Base-by-base conservation (phyloP, 2,888 invertebrate species). In the Coleophora flavipennella region DNA sequence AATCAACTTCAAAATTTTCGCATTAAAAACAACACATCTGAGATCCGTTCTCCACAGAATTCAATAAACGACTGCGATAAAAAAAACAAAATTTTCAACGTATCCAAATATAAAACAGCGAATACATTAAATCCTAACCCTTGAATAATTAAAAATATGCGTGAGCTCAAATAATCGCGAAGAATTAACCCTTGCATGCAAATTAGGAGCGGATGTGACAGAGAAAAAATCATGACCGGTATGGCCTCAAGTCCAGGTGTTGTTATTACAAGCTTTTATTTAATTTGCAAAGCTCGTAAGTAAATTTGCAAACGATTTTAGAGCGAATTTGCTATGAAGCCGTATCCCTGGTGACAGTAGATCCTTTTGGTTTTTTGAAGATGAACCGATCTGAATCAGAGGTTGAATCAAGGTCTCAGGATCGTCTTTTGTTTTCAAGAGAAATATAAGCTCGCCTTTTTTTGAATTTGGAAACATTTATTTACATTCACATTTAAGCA, bases 131-230 rank as follows among this genome's bases (percentile, higher is more conserved):
- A 44, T 35, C 35, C 51, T 57, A 61, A 80, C 83, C 84, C 84
- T 75, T 80, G 80, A 75, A 84, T 80, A 84, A 84, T 84, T 84
- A 84, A 80, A 83, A 80, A 79, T 79, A 80, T 77, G 77, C 81
- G 81, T 74, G 79, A 73, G 75, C 67, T 62, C 70, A 77, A 78
- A 83, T 78, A 79, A 73, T 78, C 76, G 72, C 65, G 66, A 78
- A 73, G 79, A 76, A 63, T 81, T 80, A 81, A 81, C 83, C 84
- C 84, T 77, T 65, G 65, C 59, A 83, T 84, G 83, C 80, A 78
- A 81, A 84, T 81, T 58, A 67, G 63, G 47, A 48, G 49, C 57
- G 66, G 62, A 70, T 70, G 67, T 62, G 65, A 65, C 60, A 49
- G 56, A 36, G 53, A 57, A 60, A 62, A 60, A 74, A 69, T 70